A percentile compares a stretch with the other conserved stretches of the same genome.
phyloP scores from a whole-genome alignment of 1,140 invertebrate genomes.

The Berghia stephanieae region DNA sequence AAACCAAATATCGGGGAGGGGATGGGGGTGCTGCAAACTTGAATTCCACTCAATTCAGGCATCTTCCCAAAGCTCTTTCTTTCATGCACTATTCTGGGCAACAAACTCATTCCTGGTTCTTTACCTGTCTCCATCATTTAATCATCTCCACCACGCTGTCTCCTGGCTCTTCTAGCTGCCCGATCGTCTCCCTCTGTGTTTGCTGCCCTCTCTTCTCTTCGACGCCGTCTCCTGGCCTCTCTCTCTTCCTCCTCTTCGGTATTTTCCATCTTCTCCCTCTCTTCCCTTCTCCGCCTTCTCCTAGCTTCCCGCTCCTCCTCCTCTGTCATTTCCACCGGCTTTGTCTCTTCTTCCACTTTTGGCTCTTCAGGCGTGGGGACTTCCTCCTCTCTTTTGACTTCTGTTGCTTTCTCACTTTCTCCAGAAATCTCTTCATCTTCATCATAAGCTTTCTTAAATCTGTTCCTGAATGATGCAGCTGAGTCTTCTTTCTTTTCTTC shows the following conservation, averaged over 20 bases:
- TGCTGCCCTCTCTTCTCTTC: conserved; percentile 29
- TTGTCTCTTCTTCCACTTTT: conserved; percentile 10
- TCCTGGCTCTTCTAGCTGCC: conserved; percentile 22
- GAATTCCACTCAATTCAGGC: background rate
- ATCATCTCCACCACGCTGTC: conserved; percentile 23
- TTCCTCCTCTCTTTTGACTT: conserved; percentile 26
- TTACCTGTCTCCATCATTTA: conserved; percentile 18
- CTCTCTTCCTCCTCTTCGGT: conserved; percentile 30
- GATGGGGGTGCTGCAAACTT: background rate
- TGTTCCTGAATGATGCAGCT: background rate
- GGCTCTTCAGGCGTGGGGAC: too few relatives aligned
- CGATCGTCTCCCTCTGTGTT: conserved; percentile 26
- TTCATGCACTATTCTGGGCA: background rate
- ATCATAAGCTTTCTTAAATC: conserved; percentile 21
- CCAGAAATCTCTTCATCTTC: conserved; percentile 22
- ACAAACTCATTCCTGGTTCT: background rate
- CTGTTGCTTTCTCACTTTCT: conserved; percentile 8
- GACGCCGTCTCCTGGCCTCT: conserved; percentile 30
- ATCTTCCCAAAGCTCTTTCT: background rate
- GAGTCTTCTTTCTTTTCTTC: conserved; percentile 27
- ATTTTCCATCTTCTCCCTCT: conserved; percentile 22
- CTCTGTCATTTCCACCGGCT: background rate
- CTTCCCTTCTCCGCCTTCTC: conserved; percentile 20
- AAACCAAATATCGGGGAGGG: background rate
- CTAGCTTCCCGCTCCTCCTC: conserved; percentile 33